Conservation (phyloP, 2,113 vertebrate species). For the Toxostoma redivivum region DNA sequence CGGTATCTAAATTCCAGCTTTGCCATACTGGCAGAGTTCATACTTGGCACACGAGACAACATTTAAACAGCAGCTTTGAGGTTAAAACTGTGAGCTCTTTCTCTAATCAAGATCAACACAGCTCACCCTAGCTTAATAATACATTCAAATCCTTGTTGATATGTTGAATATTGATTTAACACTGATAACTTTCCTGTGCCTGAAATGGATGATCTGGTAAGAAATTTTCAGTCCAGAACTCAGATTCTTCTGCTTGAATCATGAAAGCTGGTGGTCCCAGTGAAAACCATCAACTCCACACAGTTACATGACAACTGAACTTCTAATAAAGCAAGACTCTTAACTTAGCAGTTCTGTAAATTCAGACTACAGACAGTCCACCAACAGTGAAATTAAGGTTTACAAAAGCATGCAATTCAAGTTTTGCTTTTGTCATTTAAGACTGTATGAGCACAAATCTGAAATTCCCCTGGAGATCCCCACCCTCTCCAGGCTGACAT, state of each 20-base stretch:
- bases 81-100: neutral
- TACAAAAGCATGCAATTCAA: neutral
- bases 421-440: neutral
- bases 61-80: neutral
- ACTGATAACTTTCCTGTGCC: neutral
- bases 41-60: neutral
- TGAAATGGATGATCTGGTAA: neutral
- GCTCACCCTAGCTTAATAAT: neutral
- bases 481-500: constrained; percentile 4
- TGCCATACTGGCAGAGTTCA: neutral
- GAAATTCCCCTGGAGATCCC: neutral
- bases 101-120: neutral
- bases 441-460: neutral
- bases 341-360: neutral
- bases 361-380: neutral
- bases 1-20: neutral
- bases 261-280: neutral
- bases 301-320: neutral
- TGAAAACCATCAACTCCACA: neutral
- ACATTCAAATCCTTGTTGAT: neutral
- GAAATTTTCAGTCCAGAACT: neutral
- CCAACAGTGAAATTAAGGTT: neutral
- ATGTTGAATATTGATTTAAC: neutral
- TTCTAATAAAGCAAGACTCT: neutral
- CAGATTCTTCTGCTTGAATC: neutral